These are phyloP conservation scores for Halichoeres trimaculatus DNA, from an alignment of 2,113 vertebrate species.

Conservation along the genomic window DNA sequence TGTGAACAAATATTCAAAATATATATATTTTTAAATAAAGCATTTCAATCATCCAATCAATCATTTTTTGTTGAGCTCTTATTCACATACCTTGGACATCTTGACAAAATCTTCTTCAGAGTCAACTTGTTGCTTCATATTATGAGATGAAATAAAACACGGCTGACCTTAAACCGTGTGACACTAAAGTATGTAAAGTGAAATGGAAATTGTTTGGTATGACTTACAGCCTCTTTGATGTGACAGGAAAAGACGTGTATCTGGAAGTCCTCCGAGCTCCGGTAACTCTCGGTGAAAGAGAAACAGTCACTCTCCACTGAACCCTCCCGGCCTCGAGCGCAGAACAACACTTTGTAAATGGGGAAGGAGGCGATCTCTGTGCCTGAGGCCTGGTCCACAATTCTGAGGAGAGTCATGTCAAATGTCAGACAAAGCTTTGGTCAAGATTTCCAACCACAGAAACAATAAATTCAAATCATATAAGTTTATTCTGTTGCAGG, in stretches of 20 bases:
- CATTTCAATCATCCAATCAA: background rate
- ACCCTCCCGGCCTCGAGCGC: slow-evolving; percentile 92
- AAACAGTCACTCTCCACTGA: slow-evolving; percentile 93
- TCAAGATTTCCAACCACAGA: too few relatives aligned
- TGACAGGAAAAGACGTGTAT: slow-evolving; percentile 99
- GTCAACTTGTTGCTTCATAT: background rate
- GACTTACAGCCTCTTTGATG: slow-evolving; percentile 97
- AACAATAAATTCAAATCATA: too few relatives aligned
- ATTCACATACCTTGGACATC: too few relatives aligned
- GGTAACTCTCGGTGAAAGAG: slow-evolving; percentile 96
- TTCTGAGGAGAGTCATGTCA: slow-evolving; percentile 76
- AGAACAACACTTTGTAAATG: slow-evolving; percentile 97
- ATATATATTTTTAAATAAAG: too few relatives aligned
- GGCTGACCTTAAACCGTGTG: background rate
- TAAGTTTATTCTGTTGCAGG: too few relatives aligned
- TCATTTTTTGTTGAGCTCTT: too few relatives aligned
- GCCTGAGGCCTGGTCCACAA: slow-evolving; percentile 89
- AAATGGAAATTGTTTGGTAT: background rate
- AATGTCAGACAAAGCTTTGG: background rate
- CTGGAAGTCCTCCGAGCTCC: slow-evolving; percentile 96
- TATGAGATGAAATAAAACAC: too few relatives aligned
- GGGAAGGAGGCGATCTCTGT: slow-evolving; percentile 93
- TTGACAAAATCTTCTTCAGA: too few relatives aligned
- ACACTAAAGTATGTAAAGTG: background rate
- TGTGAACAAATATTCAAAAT: too few relatives aligned